Evolutionary conservation across 2,797 vertebrate genomes (phyloP).

Genomic region (Myotis vivesi): DNA sequence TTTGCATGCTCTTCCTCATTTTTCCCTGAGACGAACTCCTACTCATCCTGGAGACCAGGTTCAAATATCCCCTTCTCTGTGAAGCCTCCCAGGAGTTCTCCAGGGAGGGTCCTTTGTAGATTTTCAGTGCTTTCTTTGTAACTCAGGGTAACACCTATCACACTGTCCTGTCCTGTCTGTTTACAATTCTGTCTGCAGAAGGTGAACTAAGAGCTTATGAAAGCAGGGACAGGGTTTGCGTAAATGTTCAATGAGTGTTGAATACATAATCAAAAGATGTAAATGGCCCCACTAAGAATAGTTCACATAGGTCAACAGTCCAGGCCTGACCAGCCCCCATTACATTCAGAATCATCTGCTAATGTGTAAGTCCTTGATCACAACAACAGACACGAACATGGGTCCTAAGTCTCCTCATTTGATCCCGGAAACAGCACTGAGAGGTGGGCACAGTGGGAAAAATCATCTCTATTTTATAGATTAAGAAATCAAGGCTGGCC

Average conservation of each 20-base stretch:
- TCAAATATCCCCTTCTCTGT: background rate
- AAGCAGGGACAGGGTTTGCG: background rate
- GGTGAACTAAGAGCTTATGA: background rate
- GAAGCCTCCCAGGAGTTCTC: background rate
- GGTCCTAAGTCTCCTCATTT: background rate
- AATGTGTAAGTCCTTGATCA: background rate
- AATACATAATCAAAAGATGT: background rate
- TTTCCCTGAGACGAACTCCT: background rate
- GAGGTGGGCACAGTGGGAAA: background rate
- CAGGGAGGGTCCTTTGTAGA: background rate
- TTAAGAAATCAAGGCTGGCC: background rate
- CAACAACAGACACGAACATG: background rate
- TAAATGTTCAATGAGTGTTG: background rate
- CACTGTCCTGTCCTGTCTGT: background rate
- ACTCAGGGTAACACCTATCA: background rate
- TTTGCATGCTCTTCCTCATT: background rate
- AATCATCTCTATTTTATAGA: background rate
- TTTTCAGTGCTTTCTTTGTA: background rate
- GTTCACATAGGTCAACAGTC: background rate
- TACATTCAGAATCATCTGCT: constrained; percentile 24
- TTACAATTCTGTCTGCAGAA: constrained; percentile 27
- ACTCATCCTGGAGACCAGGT: background rate
- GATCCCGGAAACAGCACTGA: background rate
- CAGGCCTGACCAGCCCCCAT: background rate
- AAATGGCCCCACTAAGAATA: background rate